Percentiles rank a stretch among this genome's conserved stretches.
Conservation (phyloP, 2,888 invertebrate species). For the Apantesis nais region DNA sequence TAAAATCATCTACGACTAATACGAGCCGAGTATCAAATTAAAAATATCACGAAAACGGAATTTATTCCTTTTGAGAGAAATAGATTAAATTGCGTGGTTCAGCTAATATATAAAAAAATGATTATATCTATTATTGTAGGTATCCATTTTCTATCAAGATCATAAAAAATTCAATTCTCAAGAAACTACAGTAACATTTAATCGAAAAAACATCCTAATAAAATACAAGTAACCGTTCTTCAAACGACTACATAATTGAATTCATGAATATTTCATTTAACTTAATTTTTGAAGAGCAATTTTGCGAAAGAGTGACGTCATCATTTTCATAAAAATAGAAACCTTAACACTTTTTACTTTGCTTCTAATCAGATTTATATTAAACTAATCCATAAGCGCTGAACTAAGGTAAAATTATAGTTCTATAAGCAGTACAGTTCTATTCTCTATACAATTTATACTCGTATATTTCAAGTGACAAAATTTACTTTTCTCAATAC, state of each 20-base stretch:
- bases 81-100: no score
- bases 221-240: conserved; percentile 25
- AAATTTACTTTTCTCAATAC: not conserved
- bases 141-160: not conserved
- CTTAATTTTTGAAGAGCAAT: conserved; percentile 26
- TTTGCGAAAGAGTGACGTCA: conserved; percentile 26
- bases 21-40: no score
- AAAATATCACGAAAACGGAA: no score
- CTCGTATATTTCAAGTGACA: not conserved
- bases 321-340: conserved; percentile 50
- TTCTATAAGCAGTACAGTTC: not conserved
- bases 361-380: conserved; percentile 31
- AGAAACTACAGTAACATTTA: conserved; percentile 9
- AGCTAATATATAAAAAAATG: not conserved
- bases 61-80: no score
- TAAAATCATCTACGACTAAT: no score
- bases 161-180: not conserved
- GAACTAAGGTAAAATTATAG: conserved; percentile 11
- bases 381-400: conserved; percentile 10
- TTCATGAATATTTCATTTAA: conserved; percentile 40
- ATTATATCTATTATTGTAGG: not conserved
- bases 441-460: not conserved
- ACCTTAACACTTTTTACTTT: conserved; percentile 21
- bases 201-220: conserved; percentile 14
- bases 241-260: conserved; percentile 25